Percentiles rank a stretch among this genome's conserved stretches.
phyloP scores from a whole-genome alignment of 2,797 vertebrate genomes.

The Hypotaenidia philippensis region DNA sequence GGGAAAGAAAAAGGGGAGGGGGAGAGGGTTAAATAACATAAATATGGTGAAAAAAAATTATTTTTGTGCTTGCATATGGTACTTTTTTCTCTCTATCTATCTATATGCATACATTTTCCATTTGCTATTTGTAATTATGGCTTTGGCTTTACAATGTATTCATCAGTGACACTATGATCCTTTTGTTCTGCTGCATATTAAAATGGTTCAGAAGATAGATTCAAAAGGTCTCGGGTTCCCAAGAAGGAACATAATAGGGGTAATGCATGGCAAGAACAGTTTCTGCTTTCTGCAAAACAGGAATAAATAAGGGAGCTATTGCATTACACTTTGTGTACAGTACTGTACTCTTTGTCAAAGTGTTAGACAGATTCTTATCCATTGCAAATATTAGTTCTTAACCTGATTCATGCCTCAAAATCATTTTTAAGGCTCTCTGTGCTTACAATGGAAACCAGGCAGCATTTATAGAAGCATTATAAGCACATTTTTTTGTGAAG shows the following conservation, averaged over 20 bases:
- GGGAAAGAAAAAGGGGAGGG: neutral
- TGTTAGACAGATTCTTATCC: conserved; percentile 22
- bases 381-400: conserved; percentile 11
- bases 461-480: conserved; percentile 26
- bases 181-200: conserved; percentile 69
- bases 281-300: conserved; percentile 20
- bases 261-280: conserved; percentile 51
- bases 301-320: conserved; percentile 20
- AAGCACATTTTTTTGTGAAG: conserved; percentile 14
- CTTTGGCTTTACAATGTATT: conserved; percentile 23
- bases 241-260: conserved; percentile 70
- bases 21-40: conserved; percentile 30
- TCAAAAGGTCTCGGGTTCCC: conserved; percentile 76
- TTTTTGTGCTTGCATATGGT: conserved; percentile 55
- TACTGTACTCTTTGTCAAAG: neutral
- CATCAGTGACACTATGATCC: conserved; percentile 44
- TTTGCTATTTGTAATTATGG: conserved; percentile 70
- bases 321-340: conserved; percentile 2
- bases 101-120: conserved; percentile 69
- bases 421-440: conserved; percentile 31
- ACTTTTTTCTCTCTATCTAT: conserved; percentile 25
- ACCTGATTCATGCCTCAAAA: neutral
- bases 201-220: conserved; percentile 71
- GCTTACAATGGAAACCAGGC: conserved; percentile 6
- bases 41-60: conserved; percentile 59